A percentile compares a stretch with the other conserved stretches of the same genome.
phyloP scores from a whole-genome alignment of 2,888 invertebrate genomes.

The Sericinus montela region DNA sequence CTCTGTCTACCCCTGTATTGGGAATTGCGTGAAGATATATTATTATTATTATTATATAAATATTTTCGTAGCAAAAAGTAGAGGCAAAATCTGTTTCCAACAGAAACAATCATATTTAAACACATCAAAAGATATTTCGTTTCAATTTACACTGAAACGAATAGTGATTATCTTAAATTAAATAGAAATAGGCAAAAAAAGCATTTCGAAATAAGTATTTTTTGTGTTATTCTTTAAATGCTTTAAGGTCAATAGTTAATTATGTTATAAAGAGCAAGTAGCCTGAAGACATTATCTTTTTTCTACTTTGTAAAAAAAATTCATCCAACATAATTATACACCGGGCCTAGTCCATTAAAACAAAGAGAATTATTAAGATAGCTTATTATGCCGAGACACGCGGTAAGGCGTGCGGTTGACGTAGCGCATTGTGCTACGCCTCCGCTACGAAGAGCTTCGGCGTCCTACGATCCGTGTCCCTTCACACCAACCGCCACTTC shows the following conservation, averaged over 20 bases:
- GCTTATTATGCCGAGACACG: constrained; percentile 58
- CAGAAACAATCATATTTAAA: too few species aligned
- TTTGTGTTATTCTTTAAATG: too few species aligned
- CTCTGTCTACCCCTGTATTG: too few species aligned
- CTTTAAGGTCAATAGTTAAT: neutral
- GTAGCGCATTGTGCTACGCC: constrained; percentile 38
- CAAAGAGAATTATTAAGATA: constrained; percentile 40
- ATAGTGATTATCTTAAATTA: too few species aligned
- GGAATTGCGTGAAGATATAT: too few species aligned
- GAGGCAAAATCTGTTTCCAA: too few species aligned
- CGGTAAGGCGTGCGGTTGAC: constrained; percentile 35
- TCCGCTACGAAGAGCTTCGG: constrained; percentile 38
- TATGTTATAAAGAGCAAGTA: constrained; percentile 4
- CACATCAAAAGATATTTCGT: too few species aligned
- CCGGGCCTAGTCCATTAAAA: constrained; percentile 27
- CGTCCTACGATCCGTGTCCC: constrained; percentile 31
- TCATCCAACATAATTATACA: constrained; percentile 10
- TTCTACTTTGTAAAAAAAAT: constrained; percentile 12
- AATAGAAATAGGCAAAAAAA: too few species aligned
- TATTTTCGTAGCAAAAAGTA: too few species aligned
- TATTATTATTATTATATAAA: too few species aligned
- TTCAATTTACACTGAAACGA: too few species aligned
- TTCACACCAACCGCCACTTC: constrained; percentile 10
- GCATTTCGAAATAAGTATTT: too few species aligned
- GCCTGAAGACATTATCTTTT: constrained; percentile 1